Percentiles rank a stretch among this genome's conserved stretches.
Evolutionary conservation across 2,888 invertebrate genomes (phyloP).

Genomic region (Coleophora flavipennella): DNA sequence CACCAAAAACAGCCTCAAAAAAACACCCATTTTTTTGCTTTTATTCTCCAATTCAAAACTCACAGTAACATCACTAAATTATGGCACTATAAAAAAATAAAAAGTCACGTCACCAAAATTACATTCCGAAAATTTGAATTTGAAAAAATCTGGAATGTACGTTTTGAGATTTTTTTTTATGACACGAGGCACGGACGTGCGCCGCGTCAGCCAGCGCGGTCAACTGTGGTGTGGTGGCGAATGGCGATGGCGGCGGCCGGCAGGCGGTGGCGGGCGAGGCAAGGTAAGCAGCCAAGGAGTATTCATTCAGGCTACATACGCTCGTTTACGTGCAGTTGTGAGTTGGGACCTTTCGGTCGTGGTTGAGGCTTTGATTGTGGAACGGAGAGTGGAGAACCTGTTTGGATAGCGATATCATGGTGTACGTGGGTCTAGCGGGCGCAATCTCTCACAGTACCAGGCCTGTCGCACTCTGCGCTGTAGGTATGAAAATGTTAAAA

Average conservation of each 20-base stretch:
- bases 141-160: slow-evolving; percentile 38
- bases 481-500: no score
- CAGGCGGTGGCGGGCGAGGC: no score
- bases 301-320: background rate
- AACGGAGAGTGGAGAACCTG: slow-evolving; percentile 58
- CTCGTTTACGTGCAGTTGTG: slow-evolving; percentile 14
- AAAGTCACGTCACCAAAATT: slow-evolving; percentile 35
- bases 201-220: slow-evolving; percentile 54
- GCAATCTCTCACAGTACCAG: background rate
- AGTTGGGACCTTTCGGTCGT: slow-evolving; percentile 17
- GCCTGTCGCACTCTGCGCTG: no score
- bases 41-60: slow-evolving; percentile 11
- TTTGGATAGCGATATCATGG: slow-evolving; percentile 38
- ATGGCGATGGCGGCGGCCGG: no score
- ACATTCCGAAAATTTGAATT: slow-evolving; percentile 46
- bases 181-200: slow-evolving; percentile 32
- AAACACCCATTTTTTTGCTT: slow-evolving; percentile 53
- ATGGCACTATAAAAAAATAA: slow-evolving; percentile 57
- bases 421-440: slow-evolving; percentile 15
- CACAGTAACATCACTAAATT: slow-evolving; percentile 28
- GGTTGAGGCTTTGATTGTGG: slow-evolving; percentile 53
- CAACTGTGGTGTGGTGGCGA: slow-evolving; percentile 34
- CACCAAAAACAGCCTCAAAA: slow-evolving; percentile 54
- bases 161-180: slow-evolving; percentile 27
- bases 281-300: no score